These are phyloP conservation scores for Xanthorhoe designata DNA, from an alignment of 2,888 invertebrate species.

Conservation along the genomic window DNA sequence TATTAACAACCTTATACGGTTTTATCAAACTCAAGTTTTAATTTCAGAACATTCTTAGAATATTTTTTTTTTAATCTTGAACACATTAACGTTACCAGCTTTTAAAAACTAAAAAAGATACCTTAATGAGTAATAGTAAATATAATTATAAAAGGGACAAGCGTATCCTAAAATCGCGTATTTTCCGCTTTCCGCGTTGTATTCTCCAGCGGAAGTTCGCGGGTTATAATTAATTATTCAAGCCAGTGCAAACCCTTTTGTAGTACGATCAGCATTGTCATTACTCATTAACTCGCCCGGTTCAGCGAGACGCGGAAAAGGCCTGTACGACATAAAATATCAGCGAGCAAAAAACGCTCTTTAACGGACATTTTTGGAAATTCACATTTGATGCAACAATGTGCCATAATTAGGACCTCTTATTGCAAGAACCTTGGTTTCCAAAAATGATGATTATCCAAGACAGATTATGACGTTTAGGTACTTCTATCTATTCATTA, in stretches of 20 bases:
- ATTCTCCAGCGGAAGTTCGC: slow-evolving; percentile 4
- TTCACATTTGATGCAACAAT: neutral
- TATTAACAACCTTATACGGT: no score
- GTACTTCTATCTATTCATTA: no score
- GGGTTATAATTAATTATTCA: slow-evolving; percentile 20
- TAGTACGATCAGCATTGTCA: slow-evolving; percentile 30
- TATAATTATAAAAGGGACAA: neutral
- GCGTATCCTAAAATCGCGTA: neutral
- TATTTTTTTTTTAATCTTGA: no score
- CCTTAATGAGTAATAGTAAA: neutral
- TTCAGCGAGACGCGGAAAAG: slow-evolving; percentile 10
- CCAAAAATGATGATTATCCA: no score
- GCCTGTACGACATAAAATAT: neutral
- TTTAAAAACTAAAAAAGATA: neutral
- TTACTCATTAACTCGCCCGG: slow-evolving; percentile 30
- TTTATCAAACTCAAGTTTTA: no score
- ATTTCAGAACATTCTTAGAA: no score
- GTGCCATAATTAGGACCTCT: no score
- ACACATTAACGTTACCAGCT: no score
- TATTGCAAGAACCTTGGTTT: no score
- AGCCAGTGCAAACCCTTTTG: slow-evolving; percentile 33
- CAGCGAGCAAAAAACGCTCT: neutral
- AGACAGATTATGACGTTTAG: no score
- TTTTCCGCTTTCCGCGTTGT: slow-evolving; percentile 6
- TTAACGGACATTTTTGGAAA: neutral